Percentiles rank a stretch among this genome's conserved stretches.
These are phyloP conservation scores for Plotosus lineatus DNA, from an alignment of 2,113 vertebrate species.

Conservation along the genomic window DNA sequence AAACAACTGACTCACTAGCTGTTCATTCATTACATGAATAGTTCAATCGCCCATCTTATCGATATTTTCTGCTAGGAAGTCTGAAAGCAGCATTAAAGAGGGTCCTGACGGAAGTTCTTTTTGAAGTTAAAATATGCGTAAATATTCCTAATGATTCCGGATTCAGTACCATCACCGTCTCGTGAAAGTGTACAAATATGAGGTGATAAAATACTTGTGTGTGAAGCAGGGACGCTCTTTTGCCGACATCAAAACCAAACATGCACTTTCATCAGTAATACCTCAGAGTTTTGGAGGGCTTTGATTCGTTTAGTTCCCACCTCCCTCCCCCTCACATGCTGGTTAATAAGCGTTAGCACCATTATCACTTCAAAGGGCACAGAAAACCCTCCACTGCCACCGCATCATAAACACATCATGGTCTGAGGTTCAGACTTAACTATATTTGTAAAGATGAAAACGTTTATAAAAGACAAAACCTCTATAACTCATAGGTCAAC, in stretches of 20 bases:
- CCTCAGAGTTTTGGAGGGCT: conserved; percentile 10
- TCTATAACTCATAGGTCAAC: background rate
- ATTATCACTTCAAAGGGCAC: conserved; percentile 8
- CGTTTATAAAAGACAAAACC: background rate
- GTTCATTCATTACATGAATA: too few relatives aligned
- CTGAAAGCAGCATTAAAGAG: background rate
- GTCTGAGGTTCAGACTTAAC: background rate
- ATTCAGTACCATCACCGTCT: background rate
- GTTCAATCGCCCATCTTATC: too few relatives aligned
- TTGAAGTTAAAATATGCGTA: background rate
- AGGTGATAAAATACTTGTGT: background rate
- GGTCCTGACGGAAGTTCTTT: background rate
- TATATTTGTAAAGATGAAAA: background rate
- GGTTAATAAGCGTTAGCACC: conserved; percentile 29
- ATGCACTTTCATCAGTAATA: conserved; percentile 28
- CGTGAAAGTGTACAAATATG: background rate
- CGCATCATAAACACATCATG: background rate
- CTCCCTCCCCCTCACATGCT: too few relatives aligned
- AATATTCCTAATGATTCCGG: background rate
- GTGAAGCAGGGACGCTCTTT: conserved; percentile 4
- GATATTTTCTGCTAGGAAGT: too few relatives aligned
- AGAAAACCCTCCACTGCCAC: background rate
- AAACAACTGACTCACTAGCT: too few relatives aligned
- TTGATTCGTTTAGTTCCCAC: too few relatives aligned
- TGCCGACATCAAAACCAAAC: conserved; percentile 37